These are phyloP conservation scores for Barbus barbus DNA, from an alignment of 2,113 vertebrate genomes.

Conservation along the genomic window DNA sequence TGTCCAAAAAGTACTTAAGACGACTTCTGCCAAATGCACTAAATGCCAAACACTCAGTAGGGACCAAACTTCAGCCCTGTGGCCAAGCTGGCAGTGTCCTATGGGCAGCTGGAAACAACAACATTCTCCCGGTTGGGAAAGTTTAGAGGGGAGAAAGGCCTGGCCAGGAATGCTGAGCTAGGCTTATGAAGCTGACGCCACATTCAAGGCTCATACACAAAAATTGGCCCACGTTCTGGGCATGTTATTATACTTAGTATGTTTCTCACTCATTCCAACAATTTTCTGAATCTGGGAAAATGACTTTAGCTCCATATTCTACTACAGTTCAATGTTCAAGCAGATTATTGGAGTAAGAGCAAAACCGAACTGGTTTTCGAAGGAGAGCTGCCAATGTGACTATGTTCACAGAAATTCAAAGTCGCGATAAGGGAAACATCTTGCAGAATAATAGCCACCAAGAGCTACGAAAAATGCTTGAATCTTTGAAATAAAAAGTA, in stretches of 20 bases:
- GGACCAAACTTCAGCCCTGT: neutral
- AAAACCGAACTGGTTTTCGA: constrained; percentile 9
- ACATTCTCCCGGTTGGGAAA: neutral
- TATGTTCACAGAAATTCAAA: neutral
- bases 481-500: neutral
- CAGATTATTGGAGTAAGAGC: constrained; percentile 8
- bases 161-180: constrained; percentile 17
- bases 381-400: neutral
- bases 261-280: constrained; percentile 25
- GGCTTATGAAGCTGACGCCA: constrained; percentile 39
- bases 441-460: neutral
- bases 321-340: constrained; percentile 26
- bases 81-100: constrained; percentile 44
- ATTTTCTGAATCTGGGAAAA: constrained; percentile 36
- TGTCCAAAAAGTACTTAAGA: neutral
- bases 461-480: neutral
- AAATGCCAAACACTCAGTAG: constrained; percentile 34
- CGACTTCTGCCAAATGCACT: constrained; percentile 15
- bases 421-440: neutral
- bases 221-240: neutral
- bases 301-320: constrained; percentile 1
- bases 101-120: constrained; percentile 29
- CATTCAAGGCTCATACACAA: constrained; percentile 11
- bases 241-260: constrained; percentile 23
- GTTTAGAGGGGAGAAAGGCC: neutral